Evolutionary conservation across 2,797 vertebrate genomes (phyloP).

Genomic region (Macropodus opercularis): DNA sequence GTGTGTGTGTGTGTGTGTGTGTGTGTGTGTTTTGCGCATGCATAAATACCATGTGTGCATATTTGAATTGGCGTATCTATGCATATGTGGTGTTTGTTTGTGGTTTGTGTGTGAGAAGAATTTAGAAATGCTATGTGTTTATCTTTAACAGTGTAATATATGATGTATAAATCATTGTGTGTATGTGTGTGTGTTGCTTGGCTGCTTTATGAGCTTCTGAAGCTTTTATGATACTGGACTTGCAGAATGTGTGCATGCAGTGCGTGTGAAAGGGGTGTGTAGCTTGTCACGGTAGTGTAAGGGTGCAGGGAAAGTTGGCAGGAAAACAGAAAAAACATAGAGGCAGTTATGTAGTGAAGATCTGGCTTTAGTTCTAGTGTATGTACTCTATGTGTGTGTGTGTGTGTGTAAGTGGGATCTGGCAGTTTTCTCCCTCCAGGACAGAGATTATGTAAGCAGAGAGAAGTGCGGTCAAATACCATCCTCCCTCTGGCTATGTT

Average conservation of each 20-base stretch:
- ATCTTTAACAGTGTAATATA: background rate
- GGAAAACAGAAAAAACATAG: conserved; percentile 38
- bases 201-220: conserved; percentile 23
- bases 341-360: conserved; percentile 47
- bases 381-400: conserved; percentile 14
- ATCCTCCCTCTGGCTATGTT: conserved; percentile 22
- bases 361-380: conserved; percentile 37
- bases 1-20: conserved; percentile 10
- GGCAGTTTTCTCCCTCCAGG: conserved; percentile 53
- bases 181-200: conserved; percentile 17
- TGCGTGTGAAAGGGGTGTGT: conserved; percentile 37
- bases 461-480: conserved; percentile 53
- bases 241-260: conserved; percentile 2
- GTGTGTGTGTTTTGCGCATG: conserved; percentile 23
- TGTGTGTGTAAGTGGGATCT: conserved; percentile 44
- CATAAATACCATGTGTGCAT: conserved; percentile 38
- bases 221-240: conserved; percentile 10
- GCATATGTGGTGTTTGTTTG: conserved; percentile 9
- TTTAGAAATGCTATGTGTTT: conserved; percentile 14
- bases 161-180: background rate
- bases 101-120: conserved; percentile 17
- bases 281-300: conserved; percentile 25
- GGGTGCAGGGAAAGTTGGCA: conserved; percentile 49
- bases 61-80: conserved; percentile 31
- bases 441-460: conserved; percentile 64